Base-by-base conservation (phyloP, 2,113 vertebrate species). In the Kryptolebias marmoratus region DNA sequence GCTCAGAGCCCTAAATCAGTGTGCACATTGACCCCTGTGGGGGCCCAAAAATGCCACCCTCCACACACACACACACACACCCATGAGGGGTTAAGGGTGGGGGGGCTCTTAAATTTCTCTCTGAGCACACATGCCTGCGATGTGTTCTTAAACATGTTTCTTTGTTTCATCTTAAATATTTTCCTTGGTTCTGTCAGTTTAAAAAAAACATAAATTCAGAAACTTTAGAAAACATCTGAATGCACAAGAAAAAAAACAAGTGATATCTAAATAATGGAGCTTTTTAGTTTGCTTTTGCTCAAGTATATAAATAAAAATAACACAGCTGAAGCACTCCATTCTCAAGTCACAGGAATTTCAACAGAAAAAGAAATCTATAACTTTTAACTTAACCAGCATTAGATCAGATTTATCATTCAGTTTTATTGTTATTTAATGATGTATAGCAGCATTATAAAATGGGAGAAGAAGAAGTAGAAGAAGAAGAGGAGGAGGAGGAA, bases 51-150 rank as follows among this genome's bases (percentile, higher is more conserved):
- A 14, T 42, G 10, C 39, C 58, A 18, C 15, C 56, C 81, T 62
- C 8, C 8, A 42, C 39, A 42, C 5, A 42, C 39, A 36, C 36
- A 36, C 36, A 36, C 36, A 36, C 36, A 36, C 36, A 36, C 39
- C 5, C 39, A 5, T 8, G 5, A 9, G 39, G 39, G 39, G 36
- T 36, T 36, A 36, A 36, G 36, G 8, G 39, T 74, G 75, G 82
- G 82, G 81, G 81, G 67, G 36, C 36, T 50, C 87, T 87, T 87
- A 73, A 48, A 88, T 88, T 87, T 86, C 79, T 79, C 75, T 36
- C 1, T 68, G 74, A 73, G 77, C 82, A 82, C 83, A 77, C 78
- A 81, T 80, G 73, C 74, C 69, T 42, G 15, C 68, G 45, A 65
- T 54, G 63, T 53, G 11, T 32, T 57, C 45, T 60, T 13, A 27